Evolutionary conservation across 2,797 vertebrate genomes (phyloP).

Genomic region (Paedocypris micromegethes): DNA sequence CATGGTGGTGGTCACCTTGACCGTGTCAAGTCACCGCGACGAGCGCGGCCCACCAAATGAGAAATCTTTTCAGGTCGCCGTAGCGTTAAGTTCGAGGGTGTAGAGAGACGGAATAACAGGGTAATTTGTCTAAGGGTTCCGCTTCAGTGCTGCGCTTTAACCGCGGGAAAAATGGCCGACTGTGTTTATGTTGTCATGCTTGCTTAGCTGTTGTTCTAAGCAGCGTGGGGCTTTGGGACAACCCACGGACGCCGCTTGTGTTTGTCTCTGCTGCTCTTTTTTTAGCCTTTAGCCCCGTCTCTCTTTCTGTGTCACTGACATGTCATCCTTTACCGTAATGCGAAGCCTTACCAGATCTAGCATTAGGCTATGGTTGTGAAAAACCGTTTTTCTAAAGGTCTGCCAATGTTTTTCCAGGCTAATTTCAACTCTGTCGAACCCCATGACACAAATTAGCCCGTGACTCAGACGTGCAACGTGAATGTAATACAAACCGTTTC

Average conservation of each 20-base stretch:
- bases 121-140: constrained; percentile 38
- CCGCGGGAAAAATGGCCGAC: constrained; percentile 38
- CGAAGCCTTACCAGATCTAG: constrained; percentile 42
- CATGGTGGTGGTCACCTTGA: constrained; percentile 45
- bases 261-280: constrained; percentile 11
- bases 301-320: constrained; percentile 23
- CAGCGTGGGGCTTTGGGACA: constrained; percentile 42
- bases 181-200: constrained; percentile 51
- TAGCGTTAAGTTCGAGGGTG: constrained; percentile 7
- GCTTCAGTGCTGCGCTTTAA: constrained; percentile 41
- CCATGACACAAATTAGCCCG: constrained; percentile 29
- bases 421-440: constrained; percentile 29
- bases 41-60: constrained; percentile 23
- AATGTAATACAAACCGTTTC: constrained; percentile 13
- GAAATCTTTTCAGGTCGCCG: neutral
- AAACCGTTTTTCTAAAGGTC: constrained; percentile 14
- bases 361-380: constrained; percentile 31
- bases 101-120: constrained; percentile 18
- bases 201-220: constrained; percentile 48
- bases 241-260: constrained; percentile 23
- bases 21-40: constrained; percentile 27
- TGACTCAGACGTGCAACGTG: neutral
- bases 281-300: constrained; percentile 8
- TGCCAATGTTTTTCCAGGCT: constrained; percentile 23
- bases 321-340: constrained; percentile 29